These are phyloP conservation scores for Microcebus jonahi DNA, from an alignment of 2,113 vertebrate species.

Conservation along the genomic window DNA sequence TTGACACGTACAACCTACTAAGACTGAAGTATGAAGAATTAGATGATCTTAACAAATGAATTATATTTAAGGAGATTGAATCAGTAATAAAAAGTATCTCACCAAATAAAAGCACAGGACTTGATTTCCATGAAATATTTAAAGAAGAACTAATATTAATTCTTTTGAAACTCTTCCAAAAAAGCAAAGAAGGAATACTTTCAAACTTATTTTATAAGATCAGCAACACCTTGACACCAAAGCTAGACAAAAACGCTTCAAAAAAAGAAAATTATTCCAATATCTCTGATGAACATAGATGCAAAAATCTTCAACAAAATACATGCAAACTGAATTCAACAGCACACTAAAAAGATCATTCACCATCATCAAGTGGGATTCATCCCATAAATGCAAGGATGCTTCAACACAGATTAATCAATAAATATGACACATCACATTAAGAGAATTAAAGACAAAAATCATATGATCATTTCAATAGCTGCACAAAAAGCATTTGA, in stretches of 20 bases:
- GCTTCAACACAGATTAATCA: not conserved
- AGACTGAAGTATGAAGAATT: not conserved
- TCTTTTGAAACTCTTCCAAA: not conserved
- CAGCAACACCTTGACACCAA: not conserved
- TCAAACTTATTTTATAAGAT: not conserved
- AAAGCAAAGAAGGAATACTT: not conserved
- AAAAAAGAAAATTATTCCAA: too few relatives aligned
- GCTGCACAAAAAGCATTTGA: not conserved
- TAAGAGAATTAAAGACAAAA: not conserved
- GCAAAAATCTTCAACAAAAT: not conserved
- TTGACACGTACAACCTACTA: not conserved
- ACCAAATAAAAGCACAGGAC: not conserved
- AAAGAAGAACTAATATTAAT: not conserved
- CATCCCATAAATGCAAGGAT: not conserved
- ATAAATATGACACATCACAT: not conserved
- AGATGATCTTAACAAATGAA: not conserved
- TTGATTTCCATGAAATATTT: not conserved
- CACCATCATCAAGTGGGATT: not conserved
- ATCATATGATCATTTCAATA: not conserved
- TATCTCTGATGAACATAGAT: not conserved
- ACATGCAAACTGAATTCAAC: not conserved
- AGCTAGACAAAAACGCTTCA: not conserved
- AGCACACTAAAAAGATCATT: not conserved
- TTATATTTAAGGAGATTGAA: not conserved
- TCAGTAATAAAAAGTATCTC: not conserved